Base-by-base conservation (phyloP, 2,888 invertebrate species). In the Ctena decussata region DNA sequence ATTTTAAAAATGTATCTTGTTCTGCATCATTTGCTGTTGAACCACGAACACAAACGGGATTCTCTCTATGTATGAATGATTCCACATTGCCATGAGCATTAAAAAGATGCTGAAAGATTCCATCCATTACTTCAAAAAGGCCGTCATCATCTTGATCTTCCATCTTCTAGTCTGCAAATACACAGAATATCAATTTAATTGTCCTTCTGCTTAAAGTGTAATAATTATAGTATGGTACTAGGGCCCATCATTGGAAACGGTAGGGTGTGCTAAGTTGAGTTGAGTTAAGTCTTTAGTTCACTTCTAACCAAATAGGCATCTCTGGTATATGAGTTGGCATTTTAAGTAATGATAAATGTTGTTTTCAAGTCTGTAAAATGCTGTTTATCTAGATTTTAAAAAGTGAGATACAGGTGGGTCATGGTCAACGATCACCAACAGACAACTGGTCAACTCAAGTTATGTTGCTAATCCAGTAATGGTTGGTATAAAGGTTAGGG, bases 11-110 rank as follows among this genome's bases (percentile, higher is more conserved):
- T 8, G 39, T 53, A 41, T 65, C 46, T 69, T 74, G 44, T 15
- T 60, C 74, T 18, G 53, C 60, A 44, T 65, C 18, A 24, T 44
- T 65, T 12, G 46, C 74, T n/a, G 69, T 27, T 35, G 32, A 30
- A 46, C 80, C 44, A 18, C 79, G 80, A 32, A 49, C 80, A 69
- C 72, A 74, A 18, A 80, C 60, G 24, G 21, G 24, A 32, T 80
- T 69, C 5, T 65, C 35, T 65, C 69, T 30, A 57, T 21, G 60
- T 21, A 12, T 6, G n/a, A n/a, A n/a, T n/a, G n/a, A n/a, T n/a
- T n/a, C n/a, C n/a, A n/a, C n/a, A n/a, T n/a, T n/a, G n/a, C 60
- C 60, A 57, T 21, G 21, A 12, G 6, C 21, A 6, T 12, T 57
- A 57, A 57, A 57, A 8, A 57, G 60, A 11, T 57, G 60, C 30